These are phyloP conservation scores for Liasis olivaceus DNA, from an alignment of 2,797 vertebrate species.

Conservation along the genomic window DNA sequence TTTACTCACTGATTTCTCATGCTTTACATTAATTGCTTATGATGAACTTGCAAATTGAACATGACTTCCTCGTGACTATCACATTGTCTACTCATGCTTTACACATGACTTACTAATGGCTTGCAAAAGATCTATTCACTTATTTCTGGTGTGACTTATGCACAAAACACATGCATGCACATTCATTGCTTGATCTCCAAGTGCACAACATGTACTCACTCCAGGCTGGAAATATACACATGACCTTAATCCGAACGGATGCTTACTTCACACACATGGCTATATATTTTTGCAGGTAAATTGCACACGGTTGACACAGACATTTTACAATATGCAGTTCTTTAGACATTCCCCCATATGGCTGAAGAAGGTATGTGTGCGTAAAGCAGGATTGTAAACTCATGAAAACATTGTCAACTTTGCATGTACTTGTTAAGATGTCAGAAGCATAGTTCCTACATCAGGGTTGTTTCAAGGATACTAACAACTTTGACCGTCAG, in stretches of 20 bases:
- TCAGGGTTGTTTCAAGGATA: not conserved
- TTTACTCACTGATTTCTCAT: constrained; percentile 36
- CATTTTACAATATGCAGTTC: not conserved
- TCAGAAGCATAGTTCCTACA: not conserved
- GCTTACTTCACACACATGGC: not conserved
- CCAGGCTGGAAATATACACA: not conserved
- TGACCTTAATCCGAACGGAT: not conserved
- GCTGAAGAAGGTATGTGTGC: not conserved
- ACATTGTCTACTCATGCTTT: constrained; percentile 17
- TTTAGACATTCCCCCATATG: not conserved
- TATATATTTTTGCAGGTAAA: not conserved
- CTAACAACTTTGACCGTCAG: not conserved
- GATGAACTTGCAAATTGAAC: constrained; percentile 6
- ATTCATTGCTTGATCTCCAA: not conserved
- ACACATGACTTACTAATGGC: constrained; percentile 22
- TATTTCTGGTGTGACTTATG: not conserved
- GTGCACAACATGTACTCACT: not conserved
- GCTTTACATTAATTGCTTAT: constrained; percentile 22
- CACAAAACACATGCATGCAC: constrained; percentile 19
- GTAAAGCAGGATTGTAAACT: constrained; percentile 26
- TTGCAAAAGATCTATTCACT: constrained; percentile 9
- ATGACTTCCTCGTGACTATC: not conserved
- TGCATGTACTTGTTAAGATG: not conserved
- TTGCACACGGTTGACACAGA: not conserved
- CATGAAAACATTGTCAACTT: constrained; percentile 2